Percentiles rank a stretch among this genome's conserved stretches.
These are phyloP conservation scores for Sitodiplosis mosellana DNA, from an alignment of 1,140 invertebrate genomes.

Conservation along the genomic window DNA sequence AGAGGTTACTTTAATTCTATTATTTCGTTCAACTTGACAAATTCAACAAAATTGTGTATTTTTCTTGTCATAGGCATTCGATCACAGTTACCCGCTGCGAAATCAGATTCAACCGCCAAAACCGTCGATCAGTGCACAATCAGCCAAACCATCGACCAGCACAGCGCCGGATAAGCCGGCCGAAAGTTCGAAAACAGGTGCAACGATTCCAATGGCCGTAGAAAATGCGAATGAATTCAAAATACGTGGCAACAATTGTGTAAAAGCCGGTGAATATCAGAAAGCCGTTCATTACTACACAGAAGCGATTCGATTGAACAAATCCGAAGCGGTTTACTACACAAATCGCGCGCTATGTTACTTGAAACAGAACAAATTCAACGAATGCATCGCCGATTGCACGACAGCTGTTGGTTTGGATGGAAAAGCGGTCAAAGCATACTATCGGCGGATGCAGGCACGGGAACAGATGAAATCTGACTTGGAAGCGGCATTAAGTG, in stretches of 20 bases:
- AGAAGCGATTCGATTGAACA: constrained; percentile 53
- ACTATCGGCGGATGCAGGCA: constrained; percentile 23
- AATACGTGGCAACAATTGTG: constrained; percentile 60
- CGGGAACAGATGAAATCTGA: constrained; percentile 17
- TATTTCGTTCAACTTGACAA: too few species aligned
- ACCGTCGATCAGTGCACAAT: too few species aligned
- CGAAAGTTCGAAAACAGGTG: too few species aligned
- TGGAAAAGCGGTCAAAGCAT: constrained; percentile 16
- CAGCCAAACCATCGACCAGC: too few species aligned
- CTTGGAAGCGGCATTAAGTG: constrained; percentile 20
- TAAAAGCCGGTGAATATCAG: constrained; percentile 57
- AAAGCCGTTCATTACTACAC: constrained; percentile 66
- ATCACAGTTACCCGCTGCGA: too few species aligned
- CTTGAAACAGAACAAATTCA: constrained; percentile 47
- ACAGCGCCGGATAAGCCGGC: too few species aligned
- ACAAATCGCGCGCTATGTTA: constrained; percentile 79
- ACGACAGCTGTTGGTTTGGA: constrained; percentile 16
- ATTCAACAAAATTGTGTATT: too few species aligned
- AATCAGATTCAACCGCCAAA: too few species aligned
- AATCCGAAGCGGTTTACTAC: constrained; percentile 61
- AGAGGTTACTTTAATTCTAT: too few species aligned
- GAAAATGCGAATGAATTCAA: constrained; percentile 26
- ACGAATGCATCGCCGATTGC: constrained; percentile 17
- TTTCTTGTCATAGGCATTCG: too few species aligned
- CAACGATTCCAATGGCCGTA: too few species aligned